phyloP scores from a whole-genome alignment of 2,113 vertebrate species.

The Chaetorhynchus papuensis region DNA sequence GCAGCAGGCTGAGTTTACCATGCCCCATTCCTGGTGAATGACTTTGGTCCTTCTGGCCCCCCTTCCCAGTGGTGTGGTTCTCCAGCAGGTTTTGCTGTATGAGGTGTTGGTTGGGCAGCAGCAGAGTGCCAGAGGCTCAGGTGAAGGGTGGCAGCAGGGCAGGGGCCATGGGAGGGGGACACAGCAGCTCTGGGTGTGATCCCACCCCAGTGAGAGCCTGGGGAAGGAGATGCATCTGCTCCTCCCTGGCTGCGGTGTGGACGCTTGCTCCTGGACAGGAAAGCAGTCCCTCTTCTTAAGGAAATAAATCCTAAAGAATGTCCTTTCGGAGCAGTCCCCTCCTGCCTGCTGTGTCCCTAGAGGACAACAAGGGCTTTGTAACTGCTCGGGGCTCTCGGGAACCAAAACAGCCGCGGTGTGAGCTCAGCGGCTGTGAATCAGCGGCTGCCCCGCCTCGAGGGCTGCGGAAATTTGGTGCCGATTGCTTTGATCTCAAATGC shows the following conservation, averaged over 20 bases:
- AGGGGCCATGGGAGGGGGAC: not conserved
- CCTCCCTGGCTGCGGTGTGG: rapidly evolving
- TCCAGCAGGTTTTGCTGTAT: not conserved
- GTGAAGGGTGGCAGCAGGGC: not conserved
- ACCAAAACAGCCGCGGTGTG: not conserved
- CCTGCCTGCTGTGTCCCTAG: not conserved
- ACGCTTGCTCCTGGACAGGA: not conserved
- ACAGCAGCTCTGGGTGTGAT: not conserved
- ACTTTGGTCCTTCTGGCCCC: not conserved
- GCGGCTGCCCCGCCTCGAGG: rapidly evolving
- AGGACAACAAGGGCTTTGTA: constrained; percentile 1
- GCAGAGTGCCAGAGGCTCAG: rapidly evolving
- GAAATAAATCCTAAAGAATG: not conserved
- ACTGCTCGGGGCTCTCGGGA: not conserved
- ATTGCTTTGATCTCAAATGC: constrained; percentile 31
- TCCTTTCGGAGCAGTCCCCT: not conserved
- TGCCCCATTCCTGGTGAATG: not conserved
- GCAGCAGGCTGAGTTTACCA: not conserved
- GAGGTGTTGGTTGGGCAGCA: not conserved
- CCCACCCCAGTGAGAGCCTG: not conserved
- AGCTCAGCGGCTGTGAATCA: constrained; percentile 52
- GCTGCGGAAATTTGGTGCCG: not conserved
- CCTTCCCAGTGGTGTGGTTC: rapidly evolving
- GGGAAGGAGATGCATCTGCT: not conserved
- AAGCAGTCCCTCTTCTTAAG: not conserved